A percentile compares a stretch with the other conserved stretches of the same genome.
phyloP scores from a whole-genome alignment of 2,797 vertebrate genomes.

The Anguilla anguilla region DNA sequence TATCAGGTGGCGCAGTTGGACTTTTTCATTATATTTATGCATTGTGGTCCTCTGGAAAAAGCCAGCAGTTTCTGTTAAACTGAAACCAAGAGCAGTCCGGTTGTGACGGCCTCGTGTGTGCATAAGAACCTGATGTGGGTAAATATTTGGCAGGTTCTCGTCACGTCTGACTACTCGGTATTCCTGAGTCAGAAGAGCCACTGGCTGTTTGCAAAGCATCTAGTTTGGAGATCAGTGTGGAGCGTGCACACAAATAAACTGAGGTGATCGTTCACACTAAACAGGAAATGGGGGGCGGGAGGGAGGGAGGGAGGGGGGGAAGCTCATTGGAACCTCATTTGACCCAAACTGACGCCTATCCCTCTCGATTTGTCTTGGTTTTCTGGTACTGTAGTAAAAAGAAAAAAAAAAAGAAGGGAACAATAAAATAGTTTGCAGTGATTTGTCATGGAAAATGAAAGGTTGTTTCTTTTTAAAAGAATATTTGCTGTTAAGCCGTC shows the following conservation, averaged over 20 bases:
- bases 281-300: background rate
- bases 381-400: background rate
- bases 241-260: background rate
- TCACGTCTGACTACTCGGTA: background rate
- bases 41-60: background rate
- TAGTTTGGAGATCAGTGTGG: background rate
- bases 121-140: background rate
- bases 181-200: background rate
- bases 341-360: background rate
- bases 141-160: background rate
- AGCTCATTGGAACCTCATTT: background rate
- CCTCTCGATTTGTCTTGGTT: background rate
- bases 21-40: background rate
- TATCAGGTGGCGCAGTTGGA: background rate
- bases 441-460: background rate
- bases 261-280: background rate
- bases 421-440: slow-evolving; percentile 1
- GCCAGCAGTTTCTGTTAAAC: background rate
- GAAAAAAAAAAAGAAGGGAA: background rate
- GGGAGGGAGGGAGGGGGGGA: too few relatives aligned
- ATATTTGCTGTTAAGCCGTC: slow-evolving; percentile 43
- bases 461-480: slow-evolving; percentile 38
- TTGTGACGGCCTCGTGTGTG: background rate
- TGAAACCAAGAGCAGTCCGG: background rate
- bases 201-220: background rate